Evolutionary conservation across 2,113 vertebrate genomes (phyloP), one percentile per base, ranked within the genome.

Genomic region (Phainopepla nitens): DNA sequence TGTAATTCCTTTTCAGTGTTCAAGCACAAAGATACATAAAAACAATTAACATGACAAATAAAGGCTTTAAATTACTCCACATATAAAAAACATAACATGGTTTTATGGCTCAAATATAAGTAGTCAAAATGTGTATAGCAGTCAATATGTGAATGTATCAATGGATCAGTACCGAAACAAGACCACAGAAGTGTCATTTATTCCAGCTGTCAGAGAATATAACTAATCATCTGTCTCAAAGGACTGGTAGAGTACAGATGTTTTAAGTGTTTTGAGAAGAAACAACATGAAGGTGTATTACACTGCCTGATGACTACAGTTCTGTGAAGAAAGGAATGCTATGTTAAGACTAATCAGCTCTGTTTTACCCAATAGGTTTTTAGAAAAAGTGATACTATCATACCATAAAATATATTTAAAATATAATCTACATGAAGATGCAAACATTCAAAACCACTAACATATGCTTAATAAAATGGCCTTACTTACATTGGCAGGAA

Each of bases 401-500:
- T 18, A 73, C 24, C 61, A 9, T 12, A 72, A 69, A 10, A 50
- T 66, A 27, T 21, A 82, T 47, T 81, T 71, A 62, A 87, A 83
- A 54, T 31, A 50, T 21, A 61, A 56, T 35, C 28, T n/a, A 54
- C 28, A 41, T 16, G 53, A 71, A 71, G 14, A 28, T 62, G 15
- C 11, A 82, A 90, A 66, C 35, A 85, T 76, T 54, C 10, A 69
- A 96, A 77, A 29, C 10, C 33, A 36, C 47, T 80, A n/a, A 76
- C 16, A 51, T 9, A 56, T 39, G 70, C 33, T 47, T 65, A 87
- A 81, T 42, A 81, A 94, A 95, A 75, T 15, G 24, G 57, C 82
- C 41, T 90, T 98, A 99, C 99, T 99, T 98, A 99, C 99, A 53
- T 91, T 97, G 91, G 97, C 95, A 90, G 99, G 99, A 97, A 98